Evolutionary conservation across 1,140 invertebrate species (phyloP), one percentile per base, ranked within the genome.

Genomic region (Plectus sambesii): DNA sequence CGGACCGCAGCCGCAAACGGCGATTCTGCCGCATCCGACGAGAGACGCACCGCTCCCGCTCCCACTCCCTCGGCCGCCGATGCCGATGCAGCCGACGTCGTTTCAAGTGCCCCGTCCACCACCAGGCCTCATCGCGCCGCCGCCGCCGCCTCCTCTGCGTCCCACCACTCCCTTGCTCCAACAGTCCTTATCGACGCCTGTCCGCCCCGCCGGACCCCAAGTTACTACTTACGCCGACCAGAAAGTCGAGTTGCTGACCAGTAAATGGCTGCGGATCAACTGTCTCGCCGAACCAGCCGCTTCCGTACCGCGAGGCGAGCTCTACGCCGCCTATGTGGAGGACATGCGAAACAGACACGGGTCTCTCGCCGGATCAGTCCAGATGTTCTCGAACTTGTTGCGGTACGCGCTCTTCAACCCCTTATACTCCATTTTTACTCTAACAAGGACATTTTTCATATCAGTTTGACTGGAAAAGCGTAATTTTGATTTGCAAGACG

Each of bases 1-100:
- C 29, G 82, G 56, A 44, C 40, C 55, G 35, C 42, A 64, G 48
- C 15, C 33, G 46, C 50, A 25, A 52, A 62, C n/a, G 50, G 56
- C 30, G 52, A 63, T 9, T 51, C 66, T 5, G 56, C 66, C 1
- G 45, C 61, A 9, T 37, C 57, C 6, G n/a, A n/a, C 48, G 54
- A 35, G 42, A 54, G 37, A 57, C 45, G 8, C 19, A 35, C 54
- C 58, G 3, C 51, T 49, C 23, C 33, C n/a, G 4, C 26, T 9
- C 5, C 20, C 19, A 55, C 44, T 39, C 29, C 42, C 35, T 66
- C 52, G 24, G 54, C 62, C 59, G 55, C 61, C 52, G 61, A 65
- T n/a, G n/a, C n/a, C n/a, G n/a, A n/a, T 58, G 51, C 56, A 51
- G 60, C 60, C 47, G 64, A 59, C 56, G 62, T 47, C n/a, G n/a